A percentile compares a stretch with the other conserved stretches of the same genome.
phyloP scores from a whole-genome alignment of 2,888 invertebrate genomes.

The Papilio protenor region DNA sequence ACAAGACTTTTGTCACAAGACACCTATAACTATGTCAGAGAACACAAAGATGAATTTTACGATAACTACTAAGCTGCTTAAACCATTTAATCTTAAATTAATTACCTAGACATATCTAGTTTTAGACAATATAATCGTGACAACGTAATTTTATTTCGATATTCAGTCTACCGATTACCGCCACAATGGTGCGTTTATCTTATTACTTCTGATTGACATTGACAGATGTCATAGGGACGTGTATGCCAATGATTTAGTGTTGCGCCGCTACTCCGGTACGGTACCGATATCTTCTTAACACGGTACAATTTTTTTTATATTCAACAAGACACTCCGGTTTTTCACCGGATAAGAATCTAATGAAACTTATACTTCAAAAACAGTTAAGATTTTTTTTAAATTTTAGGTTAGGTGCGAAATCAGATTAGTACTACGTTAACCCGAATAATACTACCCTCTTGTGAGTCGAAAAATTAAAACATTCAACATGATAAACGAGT shows the following conservation, averaged over 20 bases:
- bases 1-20: conserved; percentile 48
- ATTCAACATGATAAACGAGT: not conserved
- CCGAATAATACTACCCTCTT: too few species aligned
- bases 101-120: too few species aligned
- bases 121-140: too few species aligned
- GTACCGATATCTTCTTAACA: too few species aligned
- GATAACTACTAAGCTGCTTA: conserved; percentile 47
- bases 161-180: too few species aligned
- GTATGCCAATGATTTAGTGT: too few species aligned
- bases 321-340: not conserved
- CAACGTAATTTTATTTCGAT: too few species aligned
- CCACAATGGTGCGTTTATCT: too few species aligned
- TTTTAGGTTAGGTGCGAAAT: not conserved
- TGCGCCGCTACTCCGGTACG: too few species aligned
- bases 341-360: not conserved
- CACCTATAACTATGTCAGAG: conserved; percentile 49
- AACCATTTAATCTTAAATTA: not conserved
- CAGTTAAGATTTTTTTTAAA: not conserved
- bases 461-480: not conserved
- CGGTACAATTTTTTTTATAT: not conserved
- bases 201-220: too few species aligned
- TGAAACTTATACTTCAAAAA: not conserved
- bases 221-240: too few species aligned
- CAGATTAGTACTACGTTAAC: not conserved
- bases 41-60: conserved; percentile 53